Percentiles rank a stretch among this genome's conserved stretches.
These are phyloP conservation scores for Herpetotheres cachinnans DNA, from an alignment of 2,113 vertebrate genomes.

Conservation along the genomic window DNA sequence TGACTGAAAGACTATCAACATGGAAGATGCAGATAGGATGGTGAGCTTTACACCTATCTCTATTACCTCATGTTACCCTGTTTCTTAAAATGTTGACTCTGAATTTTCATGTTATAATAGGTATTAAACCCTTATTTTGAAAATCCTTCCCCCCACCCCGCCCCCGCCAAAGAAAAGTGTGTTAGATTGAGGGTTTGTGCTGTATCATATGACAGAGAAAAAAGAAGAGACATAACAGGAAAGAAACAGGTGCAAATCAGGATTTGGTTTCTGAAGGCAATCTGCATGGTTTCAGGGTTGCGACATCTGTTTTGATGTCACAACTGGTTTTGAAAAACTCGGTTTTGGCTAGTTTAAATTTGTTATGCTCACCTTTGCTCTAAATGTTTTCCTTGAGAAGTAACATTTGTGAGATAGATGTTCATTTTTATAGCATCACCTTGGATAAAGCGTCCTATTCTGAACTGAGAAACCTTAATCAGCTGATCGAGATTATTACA, in stretches of 20 bases:
- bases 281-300: neutral
- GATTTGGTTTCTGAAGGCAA: neutral
- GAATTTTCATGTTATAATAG: neutral
- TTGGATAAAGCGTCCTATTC: neutral
- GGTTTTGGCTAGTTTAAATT: neutral
- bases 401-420: neutral
- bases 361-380: neutral
- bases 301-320: neutral
- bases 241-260: neutral
- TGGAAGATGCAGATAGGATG: neutral
- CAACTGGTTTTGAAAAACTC: neutral
- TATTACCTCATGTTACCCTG: neutral
- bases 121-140: neutral
- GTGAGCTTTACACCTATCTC: neutral
- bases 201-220: neutral
- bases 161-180: neutral
- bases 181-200: neutral
- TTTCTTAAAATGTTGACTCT: neutral
- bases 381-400: neutral
- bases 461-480: neutral
- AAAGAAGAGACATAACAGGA: neutral
- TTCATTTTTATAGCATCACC: neutral
- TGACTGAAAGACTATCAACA: neutral
- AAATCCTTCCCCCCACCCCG: fast-evolving
- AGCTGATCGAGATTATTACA: neutral